These are phyloP conservation scores for Gibbula magus DNA, from an alignment of 2,888 invertebrate genomes.

Conservation along the genomic window DNA sequence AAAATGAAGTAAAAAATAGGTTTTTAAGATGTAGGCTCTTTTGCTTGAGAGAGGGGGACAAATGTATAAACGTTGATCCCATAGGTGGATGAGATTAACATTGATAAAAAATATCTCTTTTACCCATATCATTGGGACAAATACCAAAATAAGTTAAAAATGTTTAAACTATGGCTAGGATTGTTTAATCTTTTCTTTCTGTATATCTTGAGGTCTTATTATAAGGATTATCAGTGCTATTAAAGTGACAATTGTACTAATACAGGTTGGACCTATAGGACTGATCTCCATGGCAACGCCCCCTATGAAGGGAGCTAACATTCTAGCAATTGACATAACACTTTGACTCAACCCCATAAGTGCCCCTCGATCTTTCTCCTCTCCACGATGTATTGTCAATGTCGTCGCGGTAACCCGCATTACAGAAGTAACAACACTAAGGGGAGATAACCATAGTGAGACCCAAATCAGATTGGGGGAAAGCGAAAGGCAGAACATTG, in stretches of 20 bases:
- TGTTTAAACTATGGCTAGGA: background rate
- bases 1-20: too few species aligned
- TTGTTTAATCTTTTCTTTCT: background rate
- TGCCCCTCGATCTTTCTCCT: slow-evolving; percentile 63
- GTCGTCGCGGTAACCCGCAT: slow-evolving; percentile 68
- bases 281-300: slow-evolving; percentile 69
- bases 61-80: too few species aligned
- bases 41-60: too few species aligned
- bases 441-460: slow-evolving; percentile 61
- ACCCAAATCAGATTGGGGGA: slow-evolving; percentile 49
- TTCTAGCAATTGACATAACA: slow-evolving; percentile 70
- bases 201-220: slow-evolving; percentile 44
- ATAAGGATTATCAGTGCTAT: slow-evolving; percentile 34
- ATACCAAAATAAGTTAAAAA: too few species aligned
- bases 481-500: slow-evolving; percentile 50
- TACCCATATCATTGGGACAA: too few species aligned
- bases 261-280: slow-evolving; percentile 66
- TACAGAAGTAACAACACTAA: slow-evolving; percentile 68
- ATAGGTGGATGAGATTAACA: too few species aligned
- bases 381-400: slow-evolving; percentile 64
- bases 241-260: slow-evolving; percentile 39
- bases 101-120: too few species aligned
- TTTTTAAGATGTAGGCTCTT: too few species aligned
- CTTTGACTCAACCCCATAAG: slow-evolving; percentile 74
- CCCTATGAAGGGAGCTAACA: slow-evolving; percentile 71